Evolutionary conservation across 37 sponge, comb jelly and placozoan species (phyloP).

Genomic region (Bolinopsis microptera): DNA sequence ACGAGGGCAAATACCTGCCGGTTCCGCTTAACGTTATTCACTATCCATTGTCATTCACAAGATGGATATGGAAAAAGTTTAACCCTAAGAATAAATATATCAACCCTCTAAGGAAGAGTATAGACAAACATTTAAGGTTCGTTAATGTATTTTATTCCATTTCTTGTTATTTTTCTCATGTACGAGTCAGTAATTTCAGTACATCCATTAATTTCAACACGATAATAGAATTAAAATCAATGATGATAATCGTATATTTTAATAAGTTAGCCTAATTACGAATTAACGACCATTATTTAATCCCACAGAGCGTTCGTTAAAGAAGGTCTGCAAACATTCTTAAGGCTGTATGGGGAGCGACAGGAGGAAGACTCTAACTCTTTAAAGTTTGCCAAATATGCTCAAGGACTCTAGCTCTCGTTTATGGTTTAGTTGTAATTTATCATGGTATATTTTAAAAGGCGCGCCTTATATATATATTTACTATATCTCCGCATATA

Average conservation of each 20-base stretch:
- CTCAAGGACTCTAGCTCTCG: background rate
- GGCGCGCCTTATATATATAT: too few species aligned
- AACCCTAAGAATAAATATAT: background rate
- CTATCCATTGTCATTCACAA: background rate
- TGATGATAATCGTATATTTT: too few species aligned
- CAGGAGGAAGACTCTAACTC: background rate
- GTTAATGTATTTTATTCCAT: background rate
- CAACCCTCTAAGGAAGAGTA: background rate
- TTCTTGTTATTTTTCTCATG: too few species aligned
- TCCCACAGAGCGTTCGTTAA: background rate
- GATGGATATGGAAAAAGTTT: conserved; percentile 15
- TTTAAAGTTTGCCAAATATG: background rate
- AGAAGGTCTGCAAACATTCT: background rate
- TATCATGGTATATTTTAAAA: too few species aligned
- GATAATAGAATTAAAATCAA: too few species aligned
- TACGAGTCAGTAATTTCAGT: too few species aligned
- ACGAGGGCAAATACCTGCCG: background rate
- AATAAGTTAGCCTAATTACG: too few species aligned
- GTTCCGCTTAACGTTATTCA: conserved; percentile 13
- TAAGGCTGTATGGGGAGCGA: background rate
- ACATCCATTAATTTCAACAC: too few species aligned
- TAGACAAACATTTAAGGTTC: background rate
- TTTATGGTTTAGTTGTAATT: too few species aligned
- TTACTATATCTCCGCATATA: too few species aligned
- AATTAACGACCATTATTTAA: too few species aligned